These are phyloP conservation scores for Anastrepha obliqua DNA, from an alignment of 1,140 invertebrate species.

Conservation along the genomic window DNA sequence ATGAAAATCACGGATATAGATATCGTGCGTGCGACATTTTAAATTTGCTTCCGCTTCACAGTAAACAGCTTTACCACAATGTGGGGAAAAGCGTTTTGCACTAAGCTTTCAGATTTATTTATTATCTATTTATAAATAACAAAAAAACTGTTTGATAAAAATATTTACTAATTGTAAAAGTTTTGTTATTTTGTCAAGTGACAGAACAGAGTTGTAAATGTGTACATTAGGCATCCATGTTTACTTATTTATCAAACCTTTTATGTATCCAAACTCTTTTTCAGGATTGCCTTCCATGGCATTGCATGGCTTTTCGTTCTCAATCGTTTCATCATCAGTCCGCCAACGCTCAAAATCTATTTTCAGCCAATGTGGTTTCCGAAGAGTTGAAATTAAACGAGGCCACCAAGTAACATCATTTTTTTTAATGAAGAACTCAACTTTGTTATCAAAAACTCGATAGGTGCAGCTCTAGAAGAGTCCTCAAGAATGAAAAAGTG, in stretches of 20 bases:
- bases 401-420: slow-evolving; percentile 86
- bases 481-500: not conserved
- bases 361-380: slow-evolving; percentile 93
- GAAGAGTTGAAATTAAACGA: slow-evolving; percentile 83
- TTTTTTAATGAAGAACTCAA: slow-evolving; percentile 87
- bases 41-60: too few relatives aligned
- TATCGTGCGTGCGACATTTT: too few relatives aligned
- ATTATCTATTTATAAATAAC: too few relatives aligned
- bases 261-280: slow-evolving; percentile 86
- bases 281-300: slow-evolving; percentile 84
- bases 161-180: too few relatives aligned
- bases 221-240: too few relatives aligned
- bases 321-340: slow-evolving; percentile 80
- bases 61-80: too few relatives aligned
- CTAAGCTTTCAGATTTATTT: too few relatives aligned
- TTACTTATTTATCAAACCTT: slow-evolving; percentile 76
- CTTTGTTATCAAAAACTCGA: slow-evolving; percentile 81
- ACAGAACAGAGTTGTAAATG: too few relatives aligned
- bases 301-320: slow-evolving; percentile 80
- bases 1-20: too few relatives aligned
- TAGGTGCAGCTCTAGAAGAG: slow-evolving; percentile 43
- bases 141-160: too few relatives aligned
- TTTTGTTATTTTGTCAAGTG: too few relatives aligned
- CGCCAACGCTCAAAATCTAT: slow-evolving; percentile 92
- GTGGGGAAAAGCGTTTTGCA: too few relatives aligned